These are phyloP conservation scores for Neopipo cinnamomea DNA, from an alignment of 2,113 vertebrate genomes.

Conservation along the genomic window DNA sequence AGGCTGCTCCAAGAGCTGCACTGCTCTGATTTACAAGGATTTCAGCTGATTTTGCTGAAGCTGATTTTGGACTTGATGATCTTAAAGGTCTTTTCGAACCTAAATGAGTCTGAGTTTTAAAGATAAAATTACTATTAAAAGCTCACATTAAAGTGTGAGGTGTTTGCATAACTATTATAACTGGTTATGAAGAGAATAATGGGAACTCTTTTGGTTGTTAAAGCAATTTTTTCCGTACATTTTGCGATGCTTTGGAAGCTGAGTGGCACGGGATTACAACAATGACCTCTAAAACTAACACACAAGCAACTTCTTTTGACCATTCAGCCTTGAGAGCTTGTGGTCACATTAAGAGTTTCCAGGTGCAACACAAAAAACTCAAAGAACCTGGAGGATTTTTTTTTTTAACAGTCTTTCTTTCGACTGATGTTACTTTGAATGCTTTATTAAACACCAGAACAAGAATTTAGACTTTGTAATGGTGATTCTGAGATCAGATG, in stretches of 20 bases:
- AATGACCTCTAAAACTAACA: not conserved
- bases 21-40: constrained; percentile 20
- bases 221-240: not conserved
- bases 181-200: not conserved
- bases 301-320: not conserved
- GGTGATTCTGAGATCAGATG: not conserved
- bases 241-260: not conserved
- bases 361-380: not conserved
- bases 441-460: not conserved
- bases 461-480: not conserved
- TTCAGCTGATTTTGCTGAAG: constrained; percentile 39
- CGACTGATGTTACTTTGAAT: not conserved
- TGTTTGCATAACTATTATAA: not conserved
- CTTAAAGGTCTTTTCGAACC: not conserved
- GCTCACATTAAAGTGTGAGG: not conserved
- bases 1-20: not conserved
- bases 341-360: not conserved
- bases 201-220: not conserved
- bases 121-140: not conserved
- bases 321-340: not conserved
- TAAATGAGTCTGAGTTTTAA: not conserved
- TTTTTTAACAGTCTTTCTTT: not conserved
- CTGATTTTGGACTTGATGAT: not conserved
- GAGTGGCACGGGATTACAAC: not conserved
- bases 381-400: not conserved